phyloP scores from a whole-genome alignment of 2,113 vertebrate species.

The Thunnus maccoyii region DNA sequence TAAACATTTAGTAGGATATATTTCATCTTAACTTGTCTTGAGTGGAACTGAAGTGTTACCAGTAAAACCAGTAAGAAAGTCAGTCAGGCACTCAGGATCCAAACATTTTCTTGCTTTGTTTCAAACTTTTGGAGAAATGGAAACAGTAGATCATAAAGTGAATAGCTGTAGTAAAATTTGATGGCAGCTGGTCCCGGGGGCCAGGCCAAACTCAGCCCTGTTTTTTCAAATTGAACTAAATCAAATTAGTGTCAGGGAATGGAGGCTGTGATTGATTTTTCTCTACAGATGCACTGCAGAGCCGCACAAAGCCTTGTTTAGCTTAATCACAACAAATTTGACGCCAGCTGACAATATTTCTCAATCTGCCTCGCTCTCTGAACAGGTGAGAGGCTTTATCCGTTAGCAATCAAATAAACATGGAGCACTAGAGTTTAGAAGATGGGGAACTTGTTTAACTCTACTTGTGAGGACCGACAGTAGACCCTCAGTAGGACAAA shows the following conservation, averaged over 20 bases:
- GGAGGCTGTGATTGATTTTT: conserved; percentile 78
- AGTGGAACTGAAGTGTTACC: too few species aligned
- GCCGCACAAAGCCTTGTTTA: conserved; percentile 69
- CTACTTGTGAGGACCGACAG: not conserved
- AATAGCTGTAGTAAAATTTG: conserved; percentile 63
- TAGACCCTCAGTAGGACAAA: not conserved
- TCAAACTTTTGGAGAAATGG: conserved; percentile 7
- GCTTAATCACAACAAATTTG: conserved; percentile 78
- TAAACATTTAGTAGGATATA: too few species aligned
- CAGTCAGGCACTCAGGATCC: not conserved
- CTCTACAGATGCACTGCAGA: conserved; percentile 63
- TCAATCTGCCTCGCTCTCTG: conserved; percentile 44
- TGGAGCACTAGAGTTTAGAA: not conserved
- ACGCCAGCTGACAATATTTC: conserved; percentile 62
- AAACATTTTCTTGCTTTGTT: not conserved
- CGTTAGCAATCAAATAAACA: conserved; percentile 35
- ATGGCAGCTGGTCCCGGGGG: conserved; percentile 63
- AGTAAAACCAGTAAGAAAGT: not conserved
- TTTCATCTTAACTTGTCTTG: too few species aligned
- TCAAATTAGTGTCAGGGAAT: conserved; percentile 77
- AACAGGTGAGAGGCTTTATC: conserved; percentile 61
- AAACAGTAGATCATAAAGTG: conserved; percentile 20
- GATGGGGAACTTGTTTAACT: not conserved
- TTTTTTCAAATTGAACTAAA: conserved; percentile 81
- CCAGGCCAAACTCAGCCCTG: conserved; percentile 58